Conservation (phyloP, 2,797 vertebrate species). For the Spondyliosoma cantharus region DNA sequence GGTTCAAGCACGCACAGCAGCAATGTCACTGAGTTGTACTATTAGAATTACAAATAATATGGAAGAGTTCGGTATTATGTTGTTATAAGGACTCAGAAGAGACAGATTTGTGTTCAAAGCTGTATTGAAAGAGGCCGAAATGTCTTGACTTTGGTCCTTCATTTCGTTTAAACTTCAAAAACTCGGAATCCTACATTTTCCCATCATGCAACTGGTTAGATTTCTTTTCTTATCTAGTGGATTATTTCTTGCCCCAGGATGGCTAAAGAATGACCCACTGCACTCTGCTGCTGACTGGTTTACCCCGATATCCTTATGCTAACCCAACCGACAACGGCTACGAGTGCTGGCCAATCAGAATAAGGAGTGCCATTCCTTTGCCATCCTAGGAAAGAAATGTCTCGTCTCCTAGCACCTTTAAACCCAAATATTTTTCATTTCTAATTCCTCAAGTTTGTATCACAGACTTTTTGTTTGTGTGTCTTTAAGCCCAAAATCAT, state of each 20-base stretch:
- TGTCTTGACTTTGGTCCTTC: neutral
- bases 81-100: neutral
- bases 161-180: neutral
- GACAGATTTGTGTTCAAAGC: neutral
- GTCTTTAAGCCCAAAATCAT: too few relatives aligned
- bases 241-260: too few relatives aligned
- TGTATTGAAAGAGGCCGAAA: neutral
- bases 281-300: too few relatives aligned
- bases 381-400: too few relatives aligned
- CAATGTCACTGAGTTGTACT: neutral
- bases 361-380: too few relatives aligned
- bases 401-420: too few relatives aligned
- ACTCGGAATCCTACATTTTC: neutral
- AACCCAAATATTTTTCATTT: too few relatives aligned
- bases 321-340: too few relatives aligned
- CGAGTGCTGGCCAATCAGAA: too few relatives aligned
- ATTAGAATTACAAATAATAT: neutral
- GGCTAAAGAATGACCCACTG: too few relatives aligned
- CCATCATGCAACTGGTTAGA: neutral
- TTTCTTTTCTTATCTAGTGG: neutral
- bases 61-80: neutral
- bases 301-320: too few relatives aligned
- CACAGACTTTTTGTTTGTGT: neutral
- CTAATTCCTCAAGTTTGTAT: too few relatives aligned
- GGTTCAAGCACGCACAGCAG: neutral